Evolutionary conservation across 2,797 vertebrate genomes (phyloP).

Genomic region (Gymnodraco acuticeps): DNA sequence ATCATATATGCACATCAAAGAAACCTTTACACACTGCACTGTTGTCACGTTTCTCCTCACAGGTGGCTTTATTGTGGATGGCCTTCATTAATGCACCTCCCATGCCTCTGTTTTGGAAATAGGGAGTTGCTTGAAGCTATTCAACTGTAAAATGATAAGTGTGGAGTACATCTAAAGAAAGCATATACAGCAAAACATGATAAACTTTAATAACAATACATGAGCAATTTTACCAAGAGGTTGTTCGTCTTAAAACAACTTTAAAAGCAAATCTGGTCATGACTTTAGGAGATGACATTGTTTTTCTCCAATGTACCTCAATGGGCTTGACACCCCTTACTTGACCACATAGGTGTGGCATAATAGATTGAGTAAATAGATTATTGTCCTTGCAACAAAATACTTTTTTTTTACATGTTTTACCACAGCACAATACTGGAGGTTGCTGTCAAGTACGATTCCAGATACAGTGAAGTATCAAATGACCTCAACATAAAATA

Average conservation of each 20-base stretch:
- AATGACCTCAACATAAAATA: conserved; percentile 1
- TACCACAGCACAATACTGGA: neutral
- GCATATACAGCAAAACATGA: neutral
- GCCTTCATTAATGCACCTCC: neutral
- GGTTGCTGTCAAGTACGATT: neutral
- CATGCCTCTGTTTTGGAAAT: neutral
- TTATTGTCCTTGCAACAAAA: neutral
- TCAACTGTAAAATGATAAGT: neutral
- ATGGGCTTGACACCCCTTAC: neutral
- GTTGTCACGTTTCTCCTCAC: neutral
- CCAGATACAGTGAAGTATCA: neutral
- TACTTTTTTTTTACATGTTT: neutral
- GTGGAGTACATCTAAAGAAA: neutral
- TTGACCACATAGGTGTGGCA: conserved; percentile 14
- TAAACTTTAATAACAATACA: neutral
- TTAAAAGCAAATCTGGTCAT: neutral
- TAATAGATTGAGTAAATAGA: neutral
- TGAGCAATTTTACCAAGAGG: neutral
- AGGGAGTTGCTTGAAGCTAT: neutral
- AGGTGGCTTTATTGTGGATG: neutral
- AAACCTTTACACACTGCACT: neutral
- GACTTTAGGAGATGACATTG: neutral
- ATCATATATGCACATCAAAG: neutral
- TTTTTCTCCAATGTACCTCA: neutral
- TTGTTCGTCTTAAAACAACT: neutral